These are phyloP conservation scores for Fragum whitleyi DNA, from an alignment of 2,888 invertebrate genomes.

Conservation along the genomic window DNA sequence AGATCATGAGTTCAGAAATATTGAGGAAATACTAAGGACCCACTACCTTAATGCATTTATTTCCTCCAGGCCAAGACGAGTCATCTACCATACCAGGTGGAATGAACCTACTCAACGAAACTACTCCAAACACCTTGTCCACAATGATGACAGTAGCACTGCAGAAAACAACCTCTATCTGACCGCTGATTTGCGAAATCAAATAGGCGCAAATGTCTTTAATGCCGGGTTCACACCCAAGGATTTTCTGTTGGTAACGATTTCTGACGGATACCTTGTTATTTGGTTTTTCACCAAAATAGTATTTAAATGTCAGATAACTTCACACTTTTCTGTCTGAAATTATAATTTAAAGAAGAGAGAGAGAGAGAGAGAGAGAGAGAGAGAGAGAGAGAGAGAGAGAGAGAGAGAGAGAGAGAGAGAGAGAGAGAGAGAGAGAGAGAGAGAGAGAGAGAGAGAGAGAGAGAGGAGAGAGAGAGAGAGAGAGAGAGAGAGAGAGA, in stretches of 20 bases:
- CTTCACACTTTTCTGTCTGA: too few species aligned
- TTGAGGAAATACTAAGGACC: too few species aligned
- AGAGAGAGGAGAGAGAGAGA: constrained; percentile 19
- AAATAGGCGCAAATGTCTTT: too few species aligned
- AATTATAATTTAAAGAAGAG: constrained; percentile 25
- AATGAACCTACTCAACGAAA: not conserved
- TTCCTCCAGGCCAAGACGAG: constrained; percentile 4
- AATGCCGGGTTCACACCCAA: too few species aligned
- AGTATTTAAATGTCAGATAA: too few species aligned
- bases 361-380: constrained; percentile 38
- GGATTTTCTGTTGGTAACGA: too few species aligned
- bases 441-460: constrained; percentile 18
- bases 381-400: constrained; percentile 46
- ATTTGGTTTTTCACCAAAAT: too few species aligned
- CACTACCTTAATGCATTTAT: too few species aligned
- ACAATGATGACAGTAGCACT: not conserved
- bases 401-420: constrained; percentile 38
- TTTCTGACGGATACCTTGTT: too few species aligned
- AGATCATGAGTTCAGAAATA: too few species aligned
- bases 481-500: constrained; percentile 36
- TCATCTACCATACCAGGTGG: not conserved
- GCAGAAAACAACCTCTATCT: too few species aligned
- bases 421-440: constrained; percentile 29
- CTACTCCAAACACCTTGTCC: not conserved
- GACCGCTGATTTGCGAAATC: too few species aligned